A percentile compares a stretch with the other conserved stretches of the same genome.
Evolutionary conservation across 2,888 invertebrate species (phyloP).

Genomic region (Onchidella celtica): DNA sequence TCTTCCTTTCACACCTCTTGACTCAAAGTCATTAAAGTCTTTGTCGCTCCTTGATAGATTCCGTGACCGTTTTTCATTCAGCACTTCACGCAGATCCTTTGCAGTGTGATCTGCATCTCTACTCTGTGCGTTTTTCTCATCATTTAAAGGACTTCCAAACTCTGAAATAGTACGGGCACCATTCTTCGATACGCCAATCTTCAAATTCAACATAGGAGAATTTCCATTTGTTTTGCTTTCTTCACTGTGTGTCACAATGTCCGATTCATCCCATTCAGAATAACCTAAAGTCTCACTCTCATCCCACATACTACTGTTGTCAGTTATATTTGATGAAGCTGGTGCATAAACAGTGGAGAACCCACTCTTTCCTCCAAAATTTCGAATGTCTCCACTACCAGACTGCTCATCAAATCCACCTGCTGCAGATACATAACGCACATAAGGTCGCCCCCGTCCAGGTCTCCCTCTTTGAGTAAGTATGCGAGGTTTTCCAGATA

Average conservation of each 20-base stretch:
- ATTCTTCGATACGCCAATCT: constrained; percentile 18
- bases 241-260: neutral
- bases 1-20: neutral
- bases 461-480: too few relatives aligned
- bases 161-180: constrained; percentile 20
- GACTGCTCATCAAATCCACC: neutral
- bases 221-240: neutral
- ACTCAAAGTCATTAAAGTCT: neutral
- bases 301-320: too few relatives aligned
- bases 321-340: neutral
- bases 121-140: neutral
- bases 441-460: too few relatives aligned
- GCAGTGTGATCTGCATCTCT: neutral
- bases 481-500: too few relatives aligned
- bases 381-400: neutral
- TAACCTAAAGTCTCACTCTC: too few relatives aligned
- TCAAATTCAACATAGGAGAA: constrained; percentile 19
- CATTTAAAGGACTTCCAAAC: neutral
- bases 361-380: neutral
- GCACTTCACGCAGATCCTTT: constrained; percentile 1
- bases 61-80: constrained; percentile 3
- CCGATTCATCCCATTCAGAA: too few relatives aligned
- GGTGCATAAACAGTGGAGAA: neutral
- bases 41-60: neutral
- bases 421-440: too few relatives aligned